A percentile compares a stretch with the other conserved stretches of the same genome.
Conservation (phyloP, 2,797 vertebrate genomes). For the Oryzias dopingdopingensis region DNA sequence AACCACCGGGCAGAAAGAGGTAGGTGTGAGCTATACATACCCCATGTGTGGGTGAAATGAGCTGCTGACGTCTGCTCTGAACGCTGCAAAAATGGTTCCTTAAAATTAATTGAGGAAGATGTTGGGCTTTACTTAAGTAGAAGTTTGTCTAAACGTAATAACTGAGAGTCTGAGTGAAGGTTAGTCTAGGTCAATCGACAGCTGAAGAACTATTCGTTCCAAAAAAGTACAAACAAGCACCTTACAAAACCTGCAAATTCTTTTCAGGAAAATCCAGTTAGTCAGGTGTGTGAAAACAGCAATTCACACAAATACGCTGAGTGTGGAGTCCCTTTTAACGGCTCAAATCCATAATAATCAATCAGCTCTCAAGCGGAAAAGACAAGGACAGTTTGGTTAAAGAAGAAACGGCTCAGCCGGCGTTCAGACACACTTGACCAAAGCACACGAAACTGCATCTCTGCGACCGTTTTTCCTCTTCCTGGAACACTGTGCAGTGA, state of each 20-base stretch:
- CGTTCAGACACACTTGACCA: slow-evolving; percentile 4
- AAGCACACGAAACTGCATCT: neutral
- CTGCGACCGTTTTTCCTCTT: too few relatives aligned
- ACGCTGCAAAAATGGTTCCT: slow-evolving; percentile 30
- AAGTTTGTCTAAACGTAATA: slow-evolving; percentile 38
- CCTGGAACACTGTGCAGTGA: too few relatives aligned
- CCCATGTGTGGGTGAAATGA: slow-evolving; percentile 56
- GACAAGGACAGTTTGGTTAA: neutral
- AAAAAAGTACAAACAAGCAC: slow-evolving; percentile 2
- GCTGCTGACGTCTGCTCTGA: slow-evolving; percentile 52
- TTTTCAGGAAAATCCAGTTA: neutral
- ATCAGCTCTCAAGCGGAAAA: slow-evolving; percentile 6
- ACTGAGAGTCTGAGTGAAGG: neutral
- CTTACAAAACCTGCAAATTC: neutral
- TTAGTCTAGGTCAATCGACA: neutral
- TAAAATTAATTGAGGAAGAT: slow-evolving; percentile 28
- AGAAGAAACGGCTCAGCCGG: slow-evolving; percentile 4
- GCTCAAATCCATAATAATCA: neutral
- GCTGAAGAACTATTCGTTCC: slow-evolving; percentile 1
- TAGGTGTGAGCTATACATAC: slow-evolving; percentile 56
- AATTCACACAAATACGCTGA: neutral
- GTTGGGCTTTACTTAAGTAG: slow-evolving; percentile 1
- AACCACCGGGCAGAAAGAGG: slow-evolving; percentile 53
- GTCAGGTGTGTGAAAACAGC: neutral
- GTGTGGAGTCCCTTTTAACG: neutral